Base-by-base conservation (phyloP, 2,113 vertebrate genomes). In the Zosterops lateralis region DNA sequence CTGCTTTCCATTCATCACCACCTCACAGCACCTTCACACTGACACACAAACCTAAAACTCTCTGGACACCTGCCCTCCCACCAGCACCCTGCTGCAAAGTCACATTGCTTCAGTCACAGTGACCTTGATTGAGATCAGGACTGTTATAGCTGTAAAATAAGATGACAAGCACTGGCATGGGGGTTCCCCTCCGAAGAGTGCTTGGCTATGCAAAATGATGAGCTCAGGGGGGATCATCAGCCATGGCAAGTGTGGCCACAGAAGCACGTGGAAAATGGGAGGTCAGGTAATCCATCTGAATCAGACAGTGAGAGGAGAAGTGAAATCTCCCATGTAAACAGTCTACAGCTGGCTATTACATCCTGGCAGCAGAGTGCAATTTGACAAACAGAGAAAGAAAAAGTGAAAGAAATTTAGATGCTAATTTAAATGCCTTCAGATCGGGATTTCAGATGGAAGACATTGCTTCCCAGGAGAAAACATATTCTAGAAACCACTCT, bases 1-100 rank as follows among this genome's bases (percentile, higher is more conserved):
- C 34, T 68, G 40, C 53, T 80, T 57, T 62, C 31, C 24, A 7
- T 12, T 38, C 22, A 12, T 21, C 22, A 26, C 9, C 22, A 20
- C 15, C 7, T 44, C 56, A 56, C 40, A 56, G 7, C 1, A 1
- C 7, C 21, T 66, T 12, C 40, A 29, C 0, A 0, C 22, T 32
- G 42, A 31, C 7, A 17, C 12, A 87, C 7, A 56, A 68, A 38
- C 13, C 22, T 1, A 6, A 84, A 53, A 15, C 10, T 32, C 12
- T 51, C 65, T 44, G n/a, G 18, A 18, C 12, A n/a, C 5, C 31
- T 61, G n/a, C 14, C 10, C 1, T 77, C 20, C 12, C 34, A 45
- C 21, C 31, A 66, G 31, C 1, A 5, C 10, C 28, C 14, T 31
- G 25, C 16, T 28, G 7, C 9, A 28, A 74, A 72, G 26, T 8